Evolutionary conservation across 2,797 vertebrate species (phyloP), one percentile per base, ranked within the genome.

Genomic region (Epinephelus awoara): DNA sequence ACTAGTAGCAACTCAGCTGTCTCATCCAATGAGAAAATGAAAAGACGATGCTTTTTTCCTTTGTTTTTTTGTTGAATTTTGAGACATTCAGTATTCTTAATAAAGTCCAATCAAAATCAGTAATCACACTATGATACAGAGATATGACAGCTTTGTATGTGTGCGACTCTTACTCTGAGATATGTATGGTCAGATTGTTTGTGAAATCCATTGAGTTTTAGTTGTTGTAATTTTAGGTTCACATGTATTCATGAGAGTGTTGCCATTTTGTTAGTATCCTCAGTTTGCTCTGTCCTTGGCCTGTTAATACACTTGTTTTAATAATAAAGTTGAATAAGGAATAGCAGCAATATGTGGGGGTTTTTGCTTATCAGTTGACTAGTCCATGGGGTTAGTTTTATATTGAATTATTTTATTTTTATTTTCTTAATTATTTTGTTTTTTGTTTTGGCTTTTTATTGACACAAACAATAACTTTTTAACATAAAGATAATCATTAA

Each of bases 241-340:
- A 66, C 19, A 21, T 78, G 11, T 52, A 14, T 71, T 67, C 11
- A 52, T 52, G 42, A 73, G 38, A 44, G 23, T 11, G 44, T 75
- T 89, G 15, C 75, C 1, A 71, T 66, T 63, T 70, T 80, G 38
- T 86, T 44, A 40, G 38, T 67, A 49, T 67, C 58, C 51, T 34
- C 3, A 70, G 64, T 61, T 62, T 59, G 49, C 21, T 64, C 46
- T 77, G 49, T 65, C 15, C 64, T 67, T n/a, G n/a, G 3, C 27
- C n/a, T 75, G 65, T 68, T 59, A 8, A 66, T 76, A 70, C 25
- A 66, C 5, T 12, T 85, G 82, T 83, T 91, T 84, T 82, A 75
- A 61, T 76, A 92, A 92, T 92, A 91, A 91, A 92, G 79, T 64
- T 15, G 14, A 79, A 67, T 38, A 59, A 77, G 49, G n/a, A 74